A percentile compares a stretch with the other conserved stretches of the same genome.
Conservation (phyloP, 2,797 vertebrate species). For the Gymnopithys bicolor region DNA sequence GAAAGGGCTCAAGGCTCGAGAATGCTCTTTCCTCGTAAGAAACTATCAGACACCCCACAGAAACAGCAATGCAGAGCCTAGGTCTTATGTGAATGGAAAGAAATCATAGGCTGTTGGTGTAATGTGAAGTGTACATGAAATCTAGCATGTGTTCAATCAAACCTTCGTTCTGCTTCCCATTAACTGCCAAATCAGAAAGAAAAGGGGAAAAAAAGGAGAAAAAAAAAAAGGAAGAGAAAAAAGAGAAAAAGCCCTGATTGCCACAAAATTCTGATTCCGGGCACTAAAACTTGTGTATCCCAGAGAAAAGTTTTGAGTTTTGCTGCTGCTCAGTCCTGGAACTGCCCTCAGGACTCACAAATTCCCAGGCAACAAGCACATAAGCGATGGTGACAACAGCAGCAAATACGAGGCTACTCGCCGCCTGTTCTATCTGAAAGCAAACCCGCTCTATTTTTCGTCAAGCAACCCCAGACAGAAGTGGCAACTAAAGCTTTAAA, state of each 20-base stretch:
- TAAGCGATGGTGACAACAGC: not conserved
- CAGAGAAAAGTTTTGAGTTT: not conserved
- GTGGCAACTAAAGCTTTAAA: constrained; percentile 61
- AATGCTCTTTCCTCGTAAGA: not conserved
- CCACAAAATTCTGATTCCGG: not conserved
- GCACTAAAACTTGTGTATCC: not conserved
- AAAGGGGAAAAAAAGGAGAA: no score
- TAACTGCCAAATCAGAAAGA: not conserved
- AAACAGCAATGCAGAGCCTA: not conserved
- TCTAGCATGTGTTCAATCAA: not conserved
- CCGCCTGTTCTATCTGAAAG: constrained; percentile 72
- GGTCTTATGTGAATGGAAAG: not conserved
- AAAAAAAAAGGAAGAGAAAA: not conserved
- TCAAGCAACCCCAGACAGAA: constrained; percentile 53
- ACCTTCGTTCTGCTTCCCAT: not conserved
- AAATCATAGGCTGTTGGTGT: not conserved
- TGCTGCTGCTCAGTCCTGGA: not conserved
- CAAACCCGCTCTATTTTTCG: constrained; percentile 72
- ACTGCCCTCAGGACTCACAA: not conserved
- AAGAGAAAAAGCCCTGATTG: not conserved
- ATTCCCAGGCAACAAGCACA: not conserved
- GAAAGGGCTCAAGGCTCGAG: not conserved
- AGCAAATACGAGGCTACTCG: not conserved
- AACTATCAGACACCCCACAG: not conserved
- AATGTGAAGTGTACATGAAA: not conserved